Base-by-base conservation (phyloP, 2,797 vertebrate genomes). In the Chelon labrosus region DNA sequence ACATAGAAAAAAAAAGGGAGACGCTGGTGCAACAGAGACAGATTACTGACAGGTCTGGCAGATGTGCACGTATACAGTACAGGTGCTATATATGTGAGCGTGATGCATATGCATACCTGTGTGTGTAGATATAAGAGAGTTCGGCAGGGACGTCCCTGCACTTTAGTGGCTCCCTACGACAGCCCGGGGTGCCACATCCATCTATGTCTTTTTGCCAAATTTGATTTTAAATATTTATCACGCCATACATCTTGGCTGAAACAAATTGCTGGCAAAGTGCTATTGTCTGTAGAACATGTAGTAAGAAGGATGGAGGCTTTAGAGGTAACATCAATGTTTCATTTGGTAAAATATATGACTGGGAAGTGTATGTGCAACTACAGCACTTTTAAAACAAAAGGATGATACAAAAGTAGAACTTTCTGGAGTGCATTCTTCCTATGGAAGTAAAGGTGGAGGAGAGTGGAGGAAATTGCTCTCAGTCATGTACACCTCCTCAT, bases 151-250 rank as follows among this genome's bases (percentile, higher is more conserved):
- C 74, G 77, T 86, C 82, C 75, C 77, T 83, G 91, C 78, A 79
- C 86, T 84, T 83, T 17, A 84, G 82, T 85, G 78, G 79, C 84
- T 95, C 95, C 94, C 90, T 31, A 92, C 89, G 94, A 96, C 95
- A 84, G 92, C 91, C 92, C 83, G 92, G 91, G 93, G 94, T 93
- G 90, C 56, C 85, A 90, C 97, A 99, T 99, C 96, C 96, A 97
- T 99, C 98, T 98, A 93, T 97, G 97, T 99, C 98, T 95, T 97
- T 97, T 98, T 97, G 96, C 97, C 96, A 98, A 97, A 99, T 99
- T 99, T 99, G 97, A 98, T 99, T 99, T 99, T 99, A 99, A 99
- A 99, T 99, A 99, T 99, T 99, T 98, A 99, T 96, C 96, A 93
- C 95, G 88, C 96, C 97, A 97, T 98, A 97, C 91, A 97, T 99